Conservation (phyloP, 2,888 invertebrate species). For the Caenorhabditis sp. region DNA sequence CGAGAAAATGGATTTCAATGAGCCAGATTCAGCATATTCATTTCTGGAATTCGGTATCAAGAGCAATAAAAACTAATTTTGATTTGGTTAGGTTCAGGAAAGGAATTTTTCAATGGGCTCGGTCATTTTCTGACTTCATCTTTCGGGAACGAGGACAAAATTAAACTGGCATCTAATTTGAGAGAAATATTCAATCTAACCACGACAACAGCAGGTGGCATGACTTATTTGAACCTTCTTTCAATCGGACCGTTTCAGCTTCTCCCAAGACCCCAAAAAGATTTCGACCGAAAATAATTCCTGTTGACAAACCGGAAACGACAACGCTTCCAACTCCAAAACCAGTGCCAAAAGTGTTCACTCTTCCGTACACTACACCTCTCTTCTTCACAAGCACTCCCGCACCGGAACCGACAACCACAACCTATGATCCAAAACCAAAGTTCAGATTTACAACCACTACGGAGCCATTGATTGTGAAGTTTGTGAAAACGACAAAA, state of each 20-base stretch:
- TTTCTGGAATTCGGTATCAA: conserved; percentile 44
- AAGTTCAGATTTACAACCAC: conserved; percentile 53
- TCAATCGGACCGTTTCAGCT: conserved; percentile 13
- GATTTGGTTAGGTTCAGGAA: conserved; percentile 45
- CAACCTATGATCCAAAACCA: conserved; percentile 45
- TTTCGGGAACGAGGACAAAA: conserved; percentile 52
- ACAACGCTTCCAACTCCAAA: conserved; percentile 24
- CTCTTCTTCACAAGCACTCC: conserved; percentile 34
- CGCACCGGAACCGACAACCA: conserved; percentile 16
- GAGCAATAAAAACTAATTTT: not conserved
- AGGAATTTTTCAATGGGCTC: conserved; percentile 55
- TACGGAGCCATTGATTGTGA: conserved; percentile 47
- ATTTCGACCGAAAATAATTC: conserved; percentile 52
- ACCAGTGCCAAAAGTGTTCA: conserved; percentile 19
- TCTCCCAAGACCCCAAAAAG: conserved; percentile 34
- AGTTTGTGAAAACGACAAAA: conserved; percentile 51
- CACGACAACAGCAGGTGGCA: conserved; percentile 36
- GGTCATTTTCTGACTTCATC: conserved; percentile 50
- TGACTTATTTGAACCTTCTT: not conserved
- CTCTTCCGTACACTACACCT: conserved; percentile 31
- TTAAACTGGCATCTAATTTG: conserved; percentile 48
- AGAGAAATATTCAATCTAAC: conserved; percentile 61
- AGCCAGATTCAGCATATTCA: conserved; percentile 38
- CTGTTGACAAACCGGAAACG: conserved; percentile 43
- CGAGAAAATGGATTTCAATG: conserved; percentile 44